Base-by-base conservation (phyloP, 2,888 invertebrate genomes). In the Drosophila sordidula region DNA sequence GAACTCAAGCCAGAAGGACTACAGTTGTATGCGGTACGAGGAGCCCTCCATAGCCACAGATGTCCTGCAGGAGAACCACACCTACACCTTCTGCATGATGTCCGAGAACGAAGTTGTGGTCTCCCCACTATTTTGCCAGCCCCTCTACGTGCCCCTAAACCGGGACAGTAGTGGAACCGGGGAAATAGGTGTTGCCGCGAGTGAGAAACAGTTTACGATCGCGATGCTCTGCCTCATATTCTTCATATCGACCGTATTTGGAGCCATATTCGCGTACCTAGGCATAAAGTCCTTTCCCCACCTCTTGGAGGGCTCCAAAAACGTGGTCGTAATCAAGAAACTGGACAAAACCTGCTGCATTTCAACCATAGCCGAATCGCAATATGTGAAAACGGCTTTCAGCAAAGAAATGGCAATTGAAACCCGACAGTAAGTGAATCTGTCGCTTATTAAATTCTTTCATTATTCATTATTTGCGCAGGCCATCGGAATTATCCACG, bases 51-150 rank as follows among this genome's bases (percentile, higher is more conserved):
- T 91, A 6, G 54, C 88, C 3, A 70, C 89, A 12, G 77, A 81
- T 16, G 42, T 76, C 4, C 73, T 91, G 18, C 41, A 26, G 1
- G 68, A 68, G 0, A 91, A 90, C 51, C 70, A 66, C 3, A 90
- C 91, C 0, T 91, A 91, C 14, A 91, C 91, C 1, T 91, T 91
- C 45, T 91, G 91, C 44, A 70, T 91, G 66, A 66, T 91, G 29
- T 72, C 80, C 0, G 26, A 52, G 11, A 54, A 73, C 0, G 59
- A 64, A 2, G 38, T 61, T 8, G 76, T 75, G 0, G 78, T 91
- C 32, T 87, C 91, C 3, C 91, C 91, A 0, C 86, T 91, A 32
- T 85, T 84, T 41, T 91, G 91, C 41, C 79, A 90, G 61, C 91
- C 91, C 0, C 56, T 91, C 9, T 56, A 90, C 72, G 84, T 91